These are phyloP conservation scores for Saccostrea cuccullata DNA, from an alignment of 1,140 invertebrate species.

Conservation along the genomic window DNA sequence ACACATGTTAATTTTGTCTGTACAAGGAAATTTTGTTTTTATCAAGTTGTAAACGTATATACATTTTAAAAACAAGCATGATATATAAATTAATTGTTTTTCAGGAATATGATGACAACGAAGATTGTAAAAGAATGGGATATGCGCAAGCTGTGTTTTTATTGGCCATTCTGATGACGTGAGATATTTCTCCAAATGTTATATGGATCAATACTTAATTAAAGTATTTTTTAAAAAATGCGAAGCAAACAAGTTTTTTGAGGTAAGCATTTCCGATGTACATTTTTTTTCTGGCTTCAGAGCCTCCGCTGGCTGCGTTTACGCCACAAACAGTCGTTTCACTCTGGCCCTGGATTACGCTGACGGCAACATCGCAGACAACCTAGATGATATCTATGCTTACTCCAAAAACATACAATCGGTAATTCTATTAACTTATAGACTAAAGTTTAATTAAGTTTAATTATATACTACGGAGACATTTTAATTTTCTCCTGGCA, in stretches of 20 bases:
- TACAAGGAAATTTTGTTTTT: too few relatives aligned
- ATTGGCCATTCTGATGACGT: constrained; percentile 58
- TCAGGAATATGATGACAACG: constrained; percentile 60
- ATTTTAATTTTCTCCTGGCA: too few relatives aligned
- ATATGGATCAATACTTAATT: background rate
- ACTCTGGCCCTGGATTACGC: constrained; percentile 61
- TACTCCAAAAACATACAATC: constrained; percentile 57
- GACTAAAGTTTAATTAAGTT: too few relatives aligned
- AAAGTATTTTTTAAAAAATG: background rate
- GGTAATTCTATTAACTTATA: constrained; percentile 32
- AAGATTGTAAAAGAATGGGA: constrained; percentile 67
- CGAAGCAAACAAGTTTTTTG: background rate
- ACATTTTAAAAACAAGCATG: too few relatives aligned
- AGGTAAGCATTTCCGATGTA: background rate
- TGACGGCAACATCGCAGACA: constrained; percentile 52
- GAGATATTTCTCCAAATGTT: constrained; percentile 22
- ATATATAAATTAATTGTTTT: background rate
- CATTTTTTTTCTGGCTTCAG: constrained; percentile 45
- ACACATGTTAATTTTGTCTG: too few relatives aligned
- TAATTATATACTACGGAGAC: too few relatives aligned
- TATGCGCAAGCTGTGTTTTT: constrained; percentile 62
- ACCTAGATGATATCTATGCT: constrained; percentile 58
- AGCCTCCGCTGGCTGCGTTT: constrained; percentile 60
- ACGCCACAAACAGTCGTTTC: constrained; percentile 63
- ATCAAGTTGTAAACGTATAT: too few relatives aligned